Conservation (phyloP, 1,140 invertebrate species). For the Notospermus geniculatus region DNA sequence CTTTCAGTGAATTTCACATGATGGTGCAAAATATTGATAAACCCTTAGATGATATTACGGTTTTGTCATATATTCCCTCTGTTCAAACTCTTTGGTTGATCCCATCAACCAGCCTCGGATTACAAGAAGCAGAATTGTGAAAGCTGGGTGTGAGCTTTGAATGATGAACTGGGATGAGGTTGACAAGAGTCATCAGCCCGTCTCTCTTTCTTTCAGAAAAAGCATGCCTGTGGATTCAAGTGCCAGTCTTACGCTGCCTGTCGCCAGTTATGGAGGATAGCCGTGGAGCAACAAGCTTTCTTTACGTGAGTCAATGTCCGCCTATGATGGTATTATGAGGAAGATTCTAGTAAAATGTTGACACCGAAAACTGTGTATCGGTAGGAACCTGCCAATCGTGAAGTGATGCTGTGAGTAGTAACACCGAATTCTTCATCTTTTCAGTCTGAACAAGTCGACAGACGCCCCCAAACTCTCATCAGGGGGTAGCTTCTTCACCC, state of each 20-base stretch:
- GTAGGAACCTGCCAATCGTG: not conserved
- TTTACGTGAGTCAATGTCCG: slow-evolving; percentile 98
- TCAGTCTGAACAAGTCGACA: slow-evolving; percentile 78
- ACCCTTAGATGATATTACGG: no score
- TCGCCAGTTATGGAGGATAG: slow-evolving; percentile 92
- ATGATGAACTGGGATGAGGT: no score
- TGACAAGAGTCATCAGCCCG: no score
- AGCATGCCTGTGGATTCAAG: slow-evolving; percentile 93
- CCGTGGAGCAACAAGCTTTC: slow-evolving; percentile 95
- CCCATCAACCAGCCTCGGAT: no score
- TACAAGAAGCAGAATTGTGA: no score
- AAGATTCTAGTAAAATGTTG: no score
- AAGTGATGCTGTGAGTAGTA: slow-evolving; percentile 9
- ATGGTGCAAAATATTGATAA: no score
- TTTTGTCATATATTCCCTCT: no score
- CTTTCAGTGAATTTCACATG: no score
- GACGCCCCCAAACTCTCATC: slow-evolving; percentile 83
- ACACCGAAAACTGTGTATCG: slow-evolving; percentile 10
- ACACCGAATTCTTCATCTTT: slow-evolving; percentile 23
- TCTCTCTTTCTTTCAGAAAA: slow-evolving; percentile 71
- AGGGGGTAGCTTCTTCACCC: slow-evolving; percentile 90
- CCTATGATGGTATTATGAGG: no score
- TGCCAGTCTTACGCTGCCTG: slow-evolving; percentile 86
- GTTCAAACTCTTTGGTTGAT: no score
- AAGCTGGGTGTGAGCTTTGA: no score